Evolutionary conservation across 2,888 invertebrate genomes (phyloP), one percentile per base, ranked within the genome.

Genomic region (Calliphora vomitoria): DNA sequence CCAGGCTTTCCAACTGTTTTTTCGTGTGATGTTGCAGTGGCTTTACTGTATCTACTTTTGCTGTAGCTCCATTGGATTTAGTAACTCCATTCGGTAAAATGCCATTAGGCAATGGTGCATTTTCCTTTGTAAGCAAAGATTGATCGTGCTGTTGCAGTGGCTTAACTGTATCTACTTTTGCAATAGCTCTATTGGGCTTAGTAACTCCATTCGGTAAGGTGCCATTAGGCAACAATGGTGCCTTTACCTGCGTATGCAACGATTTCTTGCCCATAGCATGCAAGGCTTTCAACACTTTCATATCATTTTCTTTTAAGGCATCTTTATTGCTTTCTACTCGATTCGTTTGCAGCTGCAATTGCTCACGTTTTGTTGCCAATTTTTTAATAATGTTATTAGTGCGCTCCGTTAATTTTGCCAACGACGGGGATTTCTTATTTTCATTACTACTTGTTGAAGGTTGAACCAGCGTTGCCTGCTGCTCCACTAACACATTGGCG

Each of bases 1-100:
- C 87, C 62, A 92, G 89, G 1, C 55, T 55, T 8, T 62, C 72
- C 0, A 92, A 89, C 0, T 87, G 35, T 38, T 60, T 68, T 82
- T 66, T 87, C 11, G 83, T 53, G 10, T 80, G 55, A 15, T 50
- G 20, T 11, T 66, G 11, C 4, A 62, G 50, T 47, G 58, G 71
- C 4, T 50, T 0, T 55, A 69, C 1, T 88, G 88, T 0, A 89
- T 84, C 25, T 86, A 88, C 25, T 58, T 64, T 47, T 66, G 75
- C 15, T 20, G 0, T n/a, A 11, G 0, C 15, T n/a, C 44, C 71
- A 58, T 81, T 55, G 18, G 15, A 44, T 15, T 81, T 50, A 1
- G 20, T 35, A 35, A 35, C 58, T 0, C 47, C 83, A 64, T 47
- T 69, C 58, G 31, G 44, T 13, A 62, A 75, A 5, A 1, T 58